Evolutionary conservation across 2,797 vertebrate species (phyloP), one percentile per base, ranked within the genome.

Genomic region (Threskiornis aethiopicus): DNA sequence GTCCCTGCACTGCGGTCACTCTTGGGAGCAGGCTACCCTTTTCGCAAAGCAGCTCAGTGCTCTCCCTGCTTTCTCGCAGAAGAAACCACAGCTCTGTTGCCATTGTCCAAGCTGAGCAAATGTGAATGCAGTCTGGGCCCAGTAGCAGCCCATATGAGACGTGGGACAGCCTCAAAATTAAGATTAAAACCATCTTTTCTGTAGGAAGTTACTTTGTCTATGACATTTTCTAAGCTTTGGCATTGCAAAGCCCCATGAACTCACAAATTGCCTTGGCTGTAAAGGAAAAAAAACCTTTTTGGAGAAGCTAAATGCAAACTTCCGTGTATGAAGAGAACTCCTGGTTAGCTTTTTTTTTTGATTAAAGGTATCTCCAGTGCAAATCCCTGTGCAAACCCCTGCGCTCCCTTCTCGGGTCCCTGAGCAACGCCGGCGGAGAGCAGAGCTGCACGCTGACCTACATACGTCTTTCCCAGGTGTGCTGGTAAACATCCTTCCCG

Each of bases 391-490:
- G 39, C 57, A n/a, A 64, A 55, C 7, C 57, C 35, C 31, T 1
- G 8, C 2, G 15, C 41, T 29, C n/a, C 47, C 31, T 1, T 1
- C 55, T 52, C 7, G 1, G 39, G 8, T 37, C 72, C 42, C 33
- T 3, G 15, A 17, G 58, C 24, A 9, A 8, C 1, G 5, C 33
- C 35, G 0, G 1, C 0, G 19, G 78, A 51, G 46, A 58, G 44
- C 42, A 5, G 10, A 54, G 33, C 41, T 28, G 4, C 14, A 7
- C 0, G 21, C 51, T 92, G 94, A 90, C 89, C 94, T 87, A 93
- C 71, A 93, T 95, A 35, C 6, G 6, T 5, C 61, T 67, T 52
- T 61, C 84, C n/a, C 90, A 52, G 80, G 61, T 17, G 39, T 22
- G 70, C 75, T 21, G 72, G 90, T 93, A 95, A 96, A 96, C 93